Base-by-base conservation (phyloP, 2,888 invertebrate species). In the Trichacis sp. region DNA sequence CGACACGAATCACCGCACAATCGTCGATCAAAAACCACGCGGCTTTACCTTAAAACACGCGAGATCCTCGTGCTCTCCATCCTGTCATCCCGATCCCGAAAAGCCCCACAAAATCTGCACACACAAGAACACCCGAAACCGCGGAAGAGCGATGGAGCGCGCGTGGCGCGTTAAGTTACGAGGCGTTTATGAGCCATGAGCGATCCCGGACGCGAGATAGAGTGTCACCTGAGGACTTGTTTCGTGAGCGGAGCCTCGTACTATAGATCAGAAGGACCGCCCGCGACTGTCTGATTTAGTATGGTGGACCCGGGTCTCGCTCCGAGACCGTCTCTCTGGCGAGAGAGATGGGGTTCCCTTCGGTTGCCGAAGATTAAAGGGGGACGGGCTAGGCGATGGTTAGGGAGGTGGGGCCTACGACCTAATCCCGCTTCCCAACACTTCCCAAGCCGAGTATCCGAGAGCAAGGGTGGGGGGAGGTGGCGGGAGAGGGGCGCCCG, bases 121-220 rank as follows among this genome's bases (percentile, higher is more conserved):
- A 24, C 24, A 8, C n/a, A 24, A 8, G 24, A 24, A 8, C 24
- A 24, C 24, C 4, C 8, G 24, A 24, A 24, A 24, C 24, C 8
- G 8, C 3, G 8, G 8, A 24, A 24, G 24, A 3, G 24, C 24
- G 24, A 24, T 8, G 3, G 71, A 74, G 73, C 77, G 78, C 80
- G 78, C 79, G 80, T 81, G 81, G 78, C 78, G 52, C 68, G 71
- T 72, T 79, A 80, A 83, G 77, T 82, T 82, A 83, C 79, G 81
- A 83, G 81, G 79, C 82, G 79, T 83, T 83, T 82, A 83, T 83
- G 81, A 81, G 78, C 79, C 80, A 82, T 81, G 78, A 82, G 81
- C 79, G 80, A 81, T 82, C 78, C 76, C 75, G 76, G 71, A 72
- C 74, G 74, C 72, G 74, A 79, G 82, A 81, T 73, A 72, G 77